These are phyloP conservation scores for Hassar affinis DNA, from an alignment of 2,113 vertebrate genomes.

Conservation along the genomic window DNA sequence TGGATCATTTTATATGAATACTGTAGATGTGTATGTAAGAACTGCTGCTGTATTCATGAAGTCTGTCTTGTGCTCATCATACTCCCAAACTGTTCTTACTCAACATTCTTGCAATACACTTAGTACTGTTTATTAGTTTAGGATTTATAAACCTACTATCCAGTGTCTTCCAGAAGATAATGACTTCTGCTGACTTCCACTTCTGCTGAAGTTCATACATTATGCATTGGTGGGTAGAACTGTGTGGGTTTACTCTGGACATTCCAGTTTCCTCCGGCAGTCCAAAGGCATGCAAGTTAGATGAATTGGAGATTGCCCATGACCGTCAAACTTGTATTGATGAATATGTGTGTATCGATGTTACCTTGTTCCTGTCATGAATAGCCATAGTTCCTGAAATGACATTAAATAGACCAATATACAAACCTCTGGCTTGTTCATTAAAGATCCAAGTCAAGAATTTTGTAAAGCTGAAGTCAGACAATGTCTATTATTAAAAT, in stretches of 20 bases:
- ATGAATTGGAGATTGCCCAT: too few relatives aligned
- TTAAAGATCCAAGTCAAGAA: neutral
- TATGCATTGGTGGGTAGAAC: too few relatives aligned
- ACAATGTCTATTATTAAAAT: neutral
- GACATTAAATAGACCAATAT: too few relatives aligned
- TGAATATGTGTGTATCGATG: too few relatives aligned
- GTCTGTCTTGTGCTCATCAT: neutral
- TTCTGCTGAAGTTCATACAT: too few relatives aligned
- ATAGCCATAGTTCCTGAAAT: too few relatives aligned
- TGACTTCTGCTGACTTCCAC: neutral
- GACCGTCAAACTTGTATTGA: too few relatives aligned
- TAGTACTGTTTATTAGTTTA: neutral
- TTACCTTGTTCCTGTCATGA: too few relatives aligned
- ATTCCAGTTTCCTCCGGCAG: too few relatives aligned
- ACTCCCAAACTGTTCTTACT: neutral
- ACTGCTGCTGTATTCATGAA: neutral
- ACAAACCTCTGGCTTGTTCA: neutral
- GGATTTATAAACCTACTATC: neutral
- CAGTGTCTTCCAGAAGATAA: neutral
- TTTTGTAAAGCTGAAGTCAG: neutral
- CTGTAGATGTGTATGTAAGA: neutral
- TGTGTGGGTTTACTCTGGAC: too few relatives aligned
- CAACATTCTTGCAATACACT: neutral
- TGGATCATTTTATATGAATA: neutral
- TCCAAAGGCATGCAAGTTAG: too few relatives aligned